These are phyloP conservation scores for Numenius arquata DNA, from an alignment of 2,113 vertebrate species.

Conservation along the genomic window DNA sequence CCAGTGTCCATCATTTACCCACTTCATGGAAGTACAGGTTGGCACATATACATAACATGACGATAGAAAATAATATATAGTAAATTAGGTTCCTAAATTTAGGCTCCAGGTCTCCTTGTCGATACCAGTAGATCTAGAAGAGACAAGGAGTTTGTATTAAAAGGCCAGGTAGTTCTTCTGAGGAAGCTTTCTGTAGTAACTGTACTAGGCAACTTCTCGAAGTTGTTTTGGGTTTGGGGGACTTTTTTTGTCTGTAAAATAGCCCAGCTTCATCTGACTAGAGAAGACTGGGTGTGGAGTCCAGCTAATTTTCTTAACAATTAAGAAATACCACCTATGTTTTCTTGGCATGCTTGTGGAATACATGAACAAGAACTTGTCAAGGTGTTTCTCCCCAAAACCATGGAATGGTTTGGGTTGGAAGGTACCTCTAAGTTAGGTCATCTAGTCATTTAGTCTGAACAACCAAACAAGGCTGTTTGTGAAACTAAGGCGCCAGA, in stretches of 20 bases:
- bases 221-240: not conserved
- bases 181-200: not conserved
- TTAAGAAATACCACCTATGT: not conserved
- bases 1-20: conserved; percentile 72
- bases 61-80: conserved; percentile 90
- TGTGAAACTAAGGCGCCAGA: not conserved
- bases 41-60: conserved; percentile 98
- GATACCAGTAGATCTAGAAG: conserved; percentile 93
- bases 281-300: not conserved
- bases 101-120: conserved; percentile 96
- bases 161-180: not conserved
- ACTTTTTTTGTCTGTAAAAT: not conserved
- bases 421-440: not conserved
- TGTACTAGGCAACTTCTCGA: not conserved
- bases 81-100: conserved; percentile 98
- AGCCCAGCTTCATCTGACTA: not conserved
- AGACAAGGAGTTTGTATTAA: not conserved
- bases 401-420: not conserved
- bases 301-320: not conserved
- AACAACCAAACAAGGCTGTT: not conserved
- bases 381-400: not conserved
- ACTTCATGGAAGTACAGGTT: conserved; percentile 98
- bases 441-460: not conserved
- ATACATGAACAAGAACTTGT: not conserved
- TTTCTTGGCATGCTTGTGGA: not conserved